These are phyloP conservation scores for Camelus bactrianus DNA, from an alignment of 2,113 vertebrate genomes.

Conservation along the genomic window DNA sequence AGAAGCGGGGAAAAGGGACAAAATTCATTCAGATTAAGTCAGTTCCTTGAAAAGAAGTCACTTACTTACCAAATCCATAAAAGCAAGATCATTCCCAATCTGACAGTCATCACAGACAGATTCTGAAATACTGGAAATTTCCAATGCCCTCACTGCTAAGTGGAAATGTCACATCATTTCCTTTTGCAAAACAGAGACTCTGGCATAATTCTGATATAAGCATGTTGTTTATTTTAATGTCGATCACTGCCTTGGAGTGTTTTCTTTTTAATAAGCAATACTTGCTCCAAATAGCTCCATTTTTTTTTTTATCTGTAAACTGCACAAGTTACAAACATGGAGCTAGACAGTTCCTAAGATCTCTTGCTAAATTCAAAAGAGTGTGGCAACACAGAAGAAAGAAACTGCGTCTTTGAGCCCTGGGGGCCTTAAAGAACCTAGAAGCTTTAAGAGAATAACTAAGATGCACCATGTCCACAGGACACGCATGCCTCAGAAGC, in stretches of 20 bases:
- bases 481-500: fast-evolving
- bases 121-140: conserved; percentile 34
- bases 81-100: conserved; percentile 9
- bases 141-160: background rate
- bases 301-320: conserved; percentile 9
- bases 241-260: background rate
- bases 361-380: background rate
- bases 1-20: background rate
- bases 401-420: background rate
- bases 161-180: background rate
- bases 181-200: background rate
- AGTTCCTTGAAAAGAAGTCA: conserved; percentile 33
- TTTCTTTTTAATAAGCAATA: background rate
- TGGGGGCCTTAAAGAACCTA: background rate
- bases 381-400: background rate
- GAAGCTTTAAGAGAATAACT: background rate
- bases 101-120: background rate
- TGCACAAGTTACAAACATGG: background rate
- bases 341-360: background rate
- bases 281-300: background rate
- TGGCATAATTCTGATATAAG: background rate
- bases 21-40: conserved; percentile 14
- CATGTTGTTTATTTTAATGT: background rate
- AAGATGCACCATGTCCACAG: too few species aligned
- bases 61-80: background rate